Conservation (phyloP, 2,113 vertebrate species). For the Aptenodytes forsteri region DNA sequence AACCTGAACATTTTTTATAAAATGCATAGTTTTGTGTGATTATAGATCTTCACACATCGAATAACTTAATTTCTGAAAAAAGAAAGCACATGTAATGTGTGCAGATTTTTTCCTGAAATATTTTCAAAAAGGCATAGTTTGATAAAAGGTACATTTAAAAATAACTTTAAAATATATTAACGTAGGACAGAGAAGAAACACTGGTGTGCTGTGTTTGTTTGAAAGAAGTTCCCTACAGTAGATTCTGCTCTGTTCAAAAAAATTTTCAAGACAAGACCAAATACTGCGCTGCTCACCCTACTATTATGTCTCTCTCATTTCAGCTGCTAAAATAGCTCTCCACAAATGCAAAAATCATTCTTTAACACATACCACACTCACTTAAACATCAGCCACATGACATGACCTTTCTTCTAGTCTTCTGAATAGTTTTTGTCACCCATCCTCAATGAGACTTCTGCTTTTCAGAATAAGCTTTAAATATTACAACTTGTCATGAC, state of each 20-base stretch:
- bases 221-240: background rate
- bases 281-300: fast-evolving
- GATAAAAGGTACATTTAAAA: background rate
- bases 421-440: background rate
- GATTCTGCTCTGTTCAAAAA: background rate
- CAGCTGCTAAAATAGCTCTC: background rate
- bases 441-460: background rate
- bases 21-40: background rate
- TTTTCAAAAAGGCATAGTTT: background rate
- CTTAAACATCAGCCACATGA: background rate
- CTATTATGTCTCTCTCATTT: background rate
- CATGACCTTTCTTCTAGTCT: background rate
- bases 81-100: too few relatives aligned
- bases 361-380: background rate
- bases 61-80: background rate
- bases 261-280: background rate
- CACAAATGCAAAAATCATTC: background rate
- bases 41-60: background rate
- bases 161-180: background rate
- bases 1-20: background rate
- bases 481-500: background rate
- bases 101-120: background rate
- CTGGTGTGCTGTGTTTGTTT: background rate
- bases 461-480: slow-evolving; percentile 1
- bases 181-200: background rate